Evolutionary conservation across 2,113 vertebrate species (phyloP), one percentile per base, ranked within the genome.

Genomic region (human): DNA sequence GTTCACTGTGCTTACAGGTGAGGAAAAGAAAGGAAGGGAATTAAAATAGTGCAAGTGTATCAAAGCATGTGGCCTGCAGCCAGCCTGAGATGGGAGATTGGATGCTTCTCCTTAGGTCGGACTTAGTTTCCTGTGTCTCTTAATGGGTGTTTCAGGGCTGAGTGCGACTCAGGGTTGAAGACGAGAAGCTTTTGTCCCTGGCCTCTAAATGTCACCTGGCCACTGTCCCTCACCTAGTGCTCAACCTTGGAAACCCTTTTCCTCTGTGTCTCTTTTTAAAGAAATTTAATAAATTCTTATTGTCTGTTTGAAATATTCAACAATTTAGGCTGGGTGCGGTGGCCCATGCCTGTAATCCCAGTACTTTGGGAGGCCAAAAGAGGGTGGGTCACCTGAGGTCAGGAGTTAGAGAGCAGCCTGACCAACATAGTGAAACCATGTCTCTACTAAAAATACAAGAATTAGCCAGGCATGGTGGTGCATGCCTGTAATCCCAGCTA

Each of bases 281-380:
- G 55, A 81, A 79, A 78, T 43, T 38, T 78, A 72, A 50, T 32
- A 81, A 40, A 43, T 86, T 23, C 32, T 40, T 84, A 27, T 87
- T 94, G 86, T 94, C 20, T 70, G 14, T 38, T n/a, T 57, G 52
- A 66, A 38, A 52, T 83, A 70, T 52, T n/a, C 35, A 61, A 61
- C n/a, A 81, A 48, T 73, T 57, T 80, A 55, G 66, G 32, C 66
- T 35, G 30, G 66, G 32, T 7, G 32, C 16, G 8, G 66, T 68
- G 66, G 66, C 66, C n/a, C 30, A 68, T 1, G 7, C 66, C 66
- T 68, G 32, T 68, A 68, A n/a, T n/a, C 66, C 66, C 66, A 68
- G 32, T 16, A n/a, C 66, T 68, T 68, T 68, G 32, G 32, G 66
- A n/a, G 32, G 66, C 16, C 32, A 17, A 68, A 68, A 35, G 66